Base-by-base conservation (phyloP, 2,113 vertebrate genomes). In the Galeopterus variegatus region DNA sequence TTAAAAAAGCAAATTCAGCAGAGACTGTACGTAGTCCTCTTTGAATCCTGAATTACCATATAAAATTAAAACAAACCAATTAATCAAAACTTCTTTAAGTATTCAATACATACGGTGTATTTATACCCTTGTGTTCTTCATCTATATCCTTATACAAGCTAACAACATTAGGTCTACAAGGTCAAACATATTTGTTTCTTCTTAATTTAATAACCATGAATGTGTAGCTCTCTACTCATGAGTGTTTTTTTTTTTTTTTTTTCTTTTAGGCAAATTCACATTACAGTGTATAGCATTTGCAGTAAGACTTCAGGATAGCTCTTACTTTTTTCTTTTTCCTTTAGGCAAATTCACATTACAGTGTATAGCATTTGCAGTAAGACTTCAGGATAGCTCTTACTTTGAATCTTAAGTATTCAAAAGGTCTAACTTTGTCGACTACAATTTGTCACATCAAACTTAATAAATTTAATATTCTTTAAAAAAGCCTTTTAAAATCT, bases 381-480 rank as follows among this genome's bases (percentile, higher is more conserved):
- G 12, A 93, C 77, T 93, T 91, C 17, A 84, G 50, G 56, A 58
- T 76, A 75, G 13, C 80, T 93, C 23, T 93, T 81, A 67, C 21
- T 80, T 90, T 84, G 70, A 64, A 58, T 79, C 28, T 97, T 65
- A 72, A 60, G 52, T 89, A 65, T 80, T 89, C 31, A n/a, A 58
- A 95, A 95, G 3, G 1, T 15, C 26, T 81, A 18, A 26, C 48
- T 85, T 93, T 85, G 41, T 87, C 50, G 56, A 73, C 36, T 83
- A 24, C 70, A 60, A 92, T 94, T 92, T 96, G 18, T 83, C 52
- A 88, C 12, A 54, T 91, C 23, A 88, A 67, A 64, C 33, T 79
- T 94, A 91, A 67, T 90, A 90, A 93, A 90, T 31, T 48, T 79
- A 88, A 83, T 86, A 86, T 75, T 94, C 31, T 45, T 50, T 50